These are phyloP conservation scores for Phaetusa simplex DNA, from an alignment of 2,113 vertebrate genomes.

Conservation along the genomic window DNA sequence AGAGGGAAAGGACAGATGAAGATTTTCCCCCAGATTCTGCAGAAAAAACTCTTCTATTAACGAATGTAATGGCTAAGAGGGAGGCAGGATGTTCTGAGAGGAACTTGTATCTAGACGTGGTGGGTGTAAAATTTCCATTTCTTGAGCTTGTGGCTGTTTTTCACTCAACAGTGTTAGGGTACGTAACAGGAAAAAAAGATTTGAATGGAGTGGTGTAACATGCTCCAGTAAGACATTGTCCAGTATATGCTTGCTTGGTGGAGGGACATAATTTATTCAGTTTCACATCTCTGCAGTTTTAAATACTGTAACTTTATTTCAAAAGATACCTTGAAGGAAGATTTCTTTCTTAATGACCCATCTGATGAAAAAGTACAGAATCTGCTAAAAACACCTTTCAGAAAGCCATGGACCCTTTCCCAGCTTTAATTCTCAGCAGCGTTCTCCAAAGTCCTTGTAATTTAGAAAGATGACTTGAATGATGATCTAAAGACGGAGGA, in stretches of 20 bases:
- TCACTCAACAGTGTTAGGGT: fast-evolving
- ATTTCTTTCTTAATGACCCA: background rate
- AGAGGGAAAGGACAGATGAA: background rate
- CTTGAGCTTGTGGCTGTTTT: background rate
- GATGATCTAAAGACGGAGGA: background rate
- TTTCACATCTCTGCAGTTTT: background rate
- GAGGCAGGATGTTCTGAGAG: background rate
- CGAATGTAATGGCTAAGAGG: background rate
- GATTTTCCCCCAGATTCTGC: background rate
- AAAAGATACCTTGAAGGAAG: background rate
- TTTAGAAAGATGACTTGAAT: background rate
- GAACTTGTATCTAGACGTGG: background rate
- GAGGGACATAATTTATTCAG: fast-evolving
- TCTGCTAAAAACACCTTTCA: background rate
- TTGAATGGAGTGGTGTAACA: fast-evolving
- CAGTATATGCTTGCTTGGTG: fast-evolving
- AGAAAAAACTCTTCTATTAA: background rate
- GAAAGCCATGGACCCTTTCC: background rate
- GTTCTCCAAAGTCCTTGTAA: fast-evolving
- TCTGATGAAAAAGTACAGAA: background rate
- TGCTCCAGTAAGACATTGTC: fast-evolving
- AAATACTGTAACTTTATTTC: background rate
- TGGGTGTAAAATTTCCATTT: background rate
- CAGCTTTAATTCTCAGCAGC: background rate
- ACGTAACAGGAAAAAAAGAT: background rate